Conservation (phyloP, 2,797 vertebrate genomes). For the Coendou prehensilis region DNA sequence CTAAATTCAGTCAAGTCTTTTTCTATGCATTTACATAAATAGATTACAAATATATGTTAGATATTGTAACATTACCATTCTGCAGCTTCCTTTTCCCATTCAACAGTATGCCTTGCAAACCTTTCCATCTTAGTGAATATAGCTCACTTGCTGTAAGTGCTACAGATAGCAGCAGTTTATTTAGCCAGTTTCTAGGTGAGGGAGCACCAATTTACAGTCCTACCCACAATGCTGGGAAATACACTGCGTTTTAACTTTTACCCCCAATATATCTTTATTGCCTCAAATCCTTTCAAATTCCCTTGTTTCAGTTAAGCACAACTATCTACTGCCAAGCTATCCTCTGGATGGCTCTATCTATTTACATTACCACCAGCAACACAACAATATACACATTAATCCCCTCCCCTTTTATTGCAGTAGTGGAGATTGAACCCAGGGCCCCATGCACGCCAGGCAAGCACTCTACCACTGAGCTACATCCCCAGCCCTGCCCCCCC, state of each 20-base stretch:
- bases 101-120: neutral
- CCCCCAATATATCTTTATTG: neutral
- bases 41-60: neutral
- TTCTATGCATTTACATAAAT: neutral
- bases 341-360: neutral
- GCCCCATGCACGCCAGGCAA: neutral
- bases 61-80: neutral
- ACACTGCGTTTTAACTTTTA: neutral
- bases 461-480: neutral
- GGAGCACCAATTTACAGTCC: neutral
- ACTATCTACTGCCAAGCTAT: neutral
- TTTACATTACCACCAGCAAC: neutral
- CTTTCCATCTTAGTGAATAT: neutral
- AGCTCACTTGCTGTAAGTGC: neutral
- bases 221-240: neutral
- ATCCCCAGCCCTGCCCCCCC: neutral
- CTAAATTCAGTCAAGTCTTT: neutral
- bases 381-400: neutral
- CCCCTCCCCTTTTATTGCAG: neutral
- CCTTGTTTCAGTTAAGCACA: neutral
- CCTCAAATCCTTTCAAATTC: neutral
- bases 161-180: neutral
- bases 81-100: neutral
- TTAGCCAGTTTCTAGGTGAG: neutral
- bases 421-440: neutral